phyloP scores from a whole-genome alignment of 2,113 vertebrate species.

The Callorhinus ursinus region DNA sequence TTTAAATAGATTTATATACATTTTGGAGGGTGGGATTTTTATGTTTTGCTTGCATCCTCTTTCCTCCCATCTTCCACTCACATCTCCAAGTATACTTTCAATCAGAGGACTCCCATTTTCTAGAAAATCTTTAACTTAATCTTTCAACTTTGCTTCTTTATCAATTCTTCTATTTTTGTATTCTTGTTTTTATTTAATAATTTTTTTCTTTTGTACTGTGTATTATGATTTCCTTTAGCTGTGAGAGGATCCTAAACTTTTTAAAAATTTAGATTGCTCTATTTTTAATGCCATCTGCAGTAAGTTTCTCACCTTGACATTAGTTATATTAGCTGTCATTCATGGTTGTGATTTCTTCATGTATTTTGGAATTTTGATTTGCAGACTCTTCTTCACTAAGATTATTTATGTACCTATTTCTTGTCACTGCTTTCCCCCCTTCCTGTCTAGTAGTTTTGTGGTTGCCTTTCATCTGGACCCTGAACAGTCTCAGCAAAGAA shows the following conservation, averaged over 20 bases:
- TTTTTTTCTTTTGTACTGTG: neutral
- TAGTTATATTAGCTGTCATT: neutral
- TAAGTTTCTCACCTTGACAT: neutral
- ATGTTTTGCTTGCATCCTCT: neutral
- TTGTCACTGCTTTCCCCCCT: neutral
- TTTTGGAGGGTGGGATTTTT: neutral
- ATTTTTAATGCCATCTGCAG: slow-evolving; percentile 5
- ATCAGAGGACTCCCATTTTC: neutral
- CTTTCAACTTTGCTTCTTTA: neutral
- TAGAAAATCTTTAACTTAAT: neutral
- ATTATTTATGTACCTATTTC: neutral
- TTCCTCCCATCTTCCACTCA: neutral
- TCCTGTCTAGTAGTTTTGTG: neutral
- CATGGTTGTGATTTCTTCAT: neutral
- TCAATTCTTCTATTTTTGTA: slow-evolving; percentile 13
- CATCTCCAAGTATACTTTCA: neutral
- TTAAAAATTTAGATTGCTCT: neutral
- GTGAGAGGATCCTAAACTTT: neutral
- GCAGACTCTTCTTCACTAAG: neutral
- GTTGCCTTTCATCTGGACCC: neutral
- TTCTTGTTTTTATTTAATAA: neutral
- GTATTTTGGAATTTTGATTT: neutral
- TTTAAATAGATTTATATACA: neutral
- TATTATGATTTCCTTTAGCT: slow-evolving; percentile 1
- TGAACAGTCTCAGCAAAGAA: neutral